Percentiles rank a stretch among this genome's conserved stretches.
Evolutionary conservation across 2,113 vertebrate genomes (phyloP).

Genomic region (Daubentonia madagascariensis): DNA sequence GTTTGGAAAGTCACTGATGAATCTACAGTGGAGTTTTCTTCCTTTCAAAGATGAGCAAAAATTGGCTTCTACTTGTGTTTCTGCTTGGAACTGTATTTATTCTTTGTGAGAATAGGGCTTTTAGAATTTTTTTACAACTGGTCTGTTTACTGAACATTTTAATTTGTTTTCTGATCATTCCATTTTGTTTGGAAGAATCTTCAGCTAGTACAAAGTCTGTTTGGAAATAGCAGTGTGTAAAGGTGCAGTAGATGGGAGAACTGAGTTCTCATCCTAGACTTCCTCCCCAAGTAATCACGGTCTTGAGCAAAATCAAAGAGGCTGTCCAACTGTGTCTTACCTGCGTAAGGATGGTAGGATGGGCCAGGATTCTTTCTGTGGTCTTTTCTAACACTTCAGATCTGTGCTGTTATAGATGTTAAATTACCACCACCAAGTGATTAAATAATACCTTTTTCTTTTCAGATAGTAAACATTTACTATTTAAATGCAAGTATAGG

Average conservation of each 20-base stretch:
- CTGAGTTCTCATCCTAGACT: not conserved
- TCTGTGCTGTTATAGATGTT: not conserved
- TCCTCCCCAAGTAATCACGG: not conserved
- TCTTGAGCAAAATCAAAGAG: not conserved
- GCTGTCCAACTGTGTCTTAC: not conserved
- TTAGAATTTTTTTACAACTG: not conserved
- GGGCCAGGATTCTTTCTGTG: not conserved
- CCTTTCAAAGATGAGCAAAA: not conserved
- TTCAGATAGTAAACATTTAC: not conserved
- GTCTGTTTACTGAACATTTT: not conserved
- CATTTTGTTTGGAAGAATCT: not conserved
- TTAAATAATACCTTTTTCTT: not conserved
- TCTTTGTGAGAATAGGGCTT: not conserved
- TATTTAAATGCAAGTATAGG: not conserved
- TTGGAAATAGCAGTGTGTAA: not conserved
- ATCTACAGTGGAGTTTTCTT: not conserved
- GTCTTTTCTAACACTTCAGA: not conserved
- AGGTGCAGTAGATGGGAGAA: not conserved
- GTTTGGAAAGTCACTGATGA: not conserved
- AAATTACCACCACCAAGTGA: not conserved
- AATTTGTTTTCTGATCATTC: not conserved
- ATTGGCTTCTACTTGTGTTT: not conserved
- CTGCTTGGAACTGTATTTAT: not conserved
- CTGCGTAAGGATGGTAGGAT: rapidly evolving
- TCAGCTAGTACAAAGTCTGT: not conserved